Percentiles rank a stretch among this genome's conserved stretches.
phyloP scores from a whole-genome alignment of 1,140 invertebrate species.

The Asobara japonica region DNA sequence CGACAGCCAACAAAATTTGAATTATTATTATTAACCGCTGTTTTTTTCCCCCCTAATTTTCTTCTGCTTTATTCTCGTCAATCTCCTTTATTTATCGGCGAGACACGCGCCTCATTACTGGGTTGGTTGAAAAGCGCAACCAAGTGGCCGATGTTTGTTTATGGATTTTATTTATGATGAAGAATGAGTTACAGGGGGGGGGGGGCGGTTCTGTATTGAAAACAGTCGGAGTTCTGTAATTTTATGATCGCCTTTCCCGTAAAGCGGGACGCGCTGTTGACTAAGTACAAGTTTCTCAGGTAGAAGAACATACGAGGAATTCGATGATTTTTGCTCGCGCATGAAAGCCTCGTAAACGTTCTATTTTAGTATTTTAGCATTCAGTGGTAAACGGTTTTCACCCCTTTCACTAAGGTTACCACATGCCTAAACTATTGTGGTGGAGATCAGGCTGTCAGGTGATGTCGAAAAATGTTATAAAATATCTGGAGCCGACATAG shows the following conservation, averaged over 20 bases:
- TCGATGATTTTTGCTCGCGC: no score
- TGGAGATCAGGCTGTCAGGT: no score
- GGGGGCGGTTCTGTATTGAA: background rate
- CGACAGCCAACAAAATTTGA: conserved; percentile 6
- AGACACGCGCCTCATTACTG: conserved; percentile 10
- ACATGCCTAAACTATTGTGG: no score
- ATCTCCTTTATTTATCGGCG: background rate
- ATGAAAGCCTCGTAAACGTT: no score
- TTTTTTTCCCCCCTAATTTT: background rate
- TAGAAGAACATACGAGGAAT: no score
- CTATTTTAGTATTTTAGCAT: no score
- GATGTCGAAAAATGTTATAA: no score
- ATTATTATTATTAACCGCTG: conserved; percentile 1
- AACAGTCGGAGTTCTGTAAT: background rate
- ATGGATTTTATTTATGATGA: conserved; percentile 16
- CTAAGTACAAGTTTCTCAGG: no score
- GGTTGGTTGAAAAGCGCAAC: background rate
- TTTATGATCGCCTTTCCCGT: background rate
- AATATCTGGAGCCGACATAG: no score
- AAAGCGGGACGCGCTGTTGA: no score
- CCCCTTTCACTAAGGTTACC: no score
- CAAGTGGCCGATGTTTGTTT: background rate
- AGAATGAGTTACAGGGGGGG: background rate
- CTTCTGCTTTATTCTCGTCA: background rate
- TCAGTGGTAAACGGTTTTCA: no score